Evolutionary conservation across 2,113 vertebrate species (phyloP).

Genomic region (Zosterops japonicus): DNA sequence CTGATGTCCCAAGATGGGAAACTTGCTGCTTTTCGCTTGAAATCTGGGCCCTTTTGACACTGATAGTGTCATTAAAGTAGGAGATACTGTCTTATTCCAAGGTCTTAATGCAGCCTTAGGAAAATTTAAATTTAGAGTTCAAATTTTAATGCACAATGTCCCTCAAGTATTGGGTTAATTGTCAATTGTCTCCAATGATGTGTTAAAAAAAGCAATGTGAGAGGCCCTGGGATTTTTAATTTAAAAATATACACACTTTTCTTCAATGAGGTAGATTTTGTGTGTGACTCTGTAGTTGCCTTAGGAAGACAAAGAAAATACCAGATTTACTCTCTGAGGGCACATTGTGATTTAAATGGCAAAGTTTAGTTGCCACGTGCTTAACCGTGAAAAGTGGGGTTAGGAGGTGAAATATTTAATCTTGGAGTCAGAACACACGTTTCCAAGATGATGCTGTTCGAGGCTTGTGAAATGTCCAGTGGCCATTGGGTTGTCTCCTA

Average conservation of each 20-base stretch:
- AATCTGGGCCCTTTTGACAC: background rate
- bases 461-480: background rate
- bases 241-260: background rate
- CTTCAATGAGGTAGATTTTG: background rate
- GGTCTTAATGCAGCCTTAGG: background rate
- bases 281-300: accelerated
- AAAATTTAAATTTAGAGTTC: background rate
- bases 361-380: background rate
- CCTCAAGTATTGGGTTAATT: background rate
- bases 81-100: background rate
- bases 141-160: background rate
- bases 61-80: background rate
- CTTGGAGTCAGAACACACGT: background rate
- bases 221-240: background rate
- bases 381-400: background rate
- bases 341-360: background rate
- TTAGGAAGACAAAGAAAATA: background rate
- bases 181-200: background rate
- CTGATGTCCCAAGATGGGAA: background rate
- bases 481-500: background rate
- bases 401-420: background rate
- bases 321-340: background rate
- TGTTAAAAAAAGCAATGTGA: background rate
- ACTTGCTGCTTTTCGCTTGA: background rate
- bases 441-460: background rate